Conservation (phyloP, 2,888 invertebrate species). For the Phoenoteleia sp. region DNA sequence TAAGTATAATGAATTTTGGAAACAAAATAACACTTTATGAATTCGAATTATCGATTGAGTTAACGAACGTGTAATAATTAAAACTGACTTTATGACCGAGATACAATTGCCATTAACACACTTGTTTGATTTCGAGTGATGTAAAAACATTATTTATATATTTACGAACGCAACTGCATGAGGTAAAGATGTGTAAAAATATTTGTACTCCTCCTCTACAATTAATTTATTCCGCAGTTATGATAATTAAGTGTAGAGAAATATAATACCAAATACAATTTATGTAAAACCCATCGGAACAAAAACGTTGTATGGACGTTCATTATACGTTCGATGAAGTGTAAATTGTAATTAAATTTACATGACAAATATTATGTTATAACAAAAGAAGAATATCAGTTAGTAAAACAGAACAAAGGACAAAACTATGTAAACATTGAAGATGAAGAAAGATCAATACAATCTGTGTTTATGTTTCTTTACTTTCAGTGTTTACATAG, state of each 20-base stretch:
- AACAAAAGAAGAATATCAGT: too few relatives aligned
- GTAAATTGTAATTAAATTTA: too few relatives aligned
- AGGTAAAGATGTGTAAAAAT: conserved; percentile 34
- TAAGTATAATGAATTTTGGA: conserved; percentile 33
- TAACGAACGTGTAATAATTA: conserved; percentile 21
- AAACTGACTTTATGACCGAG: conserved; percentile 8
- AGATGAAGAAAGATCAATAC: too few relatives aligned
- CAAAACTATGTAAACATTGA: too few relatives aligned
- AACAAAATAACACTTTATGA: conserved; percentile 28
- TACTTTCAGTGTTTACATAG: too few relatives aligned
- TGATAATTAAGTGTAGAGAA: background rate
- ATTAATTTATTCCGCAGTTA: conserved; percentile 18
- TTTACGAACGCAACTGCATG: conserved; percentile 20
- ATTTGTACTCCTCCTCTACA: conserved; percentile 13
- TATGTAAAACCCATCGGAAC: too few relatives aligned
- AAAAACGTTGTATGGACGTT: too few relatives aligned
- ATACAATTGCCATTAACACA: conserved; percentile 23
- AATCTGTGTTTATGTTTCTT: too few relatives aligned
- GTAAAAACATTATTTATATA: conserved; percentile 33
- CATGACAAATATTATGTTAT: too few relatives aligned
- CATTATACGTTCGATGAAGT: too few relatives aligned
- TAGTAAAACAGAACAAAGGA: too few relatives aligned
- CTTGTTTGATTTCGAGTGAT: conserved; percentile 42
- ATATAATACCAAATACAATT: too few relatives aligned
- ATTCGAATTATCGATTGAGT: conserved; percentile 21